Percentiles rank a stretch among this genome's conserved stretches.
Conservation (phyloP, 2,113 vertebrate genomes). For the Callithrix jacchus region DNA sequence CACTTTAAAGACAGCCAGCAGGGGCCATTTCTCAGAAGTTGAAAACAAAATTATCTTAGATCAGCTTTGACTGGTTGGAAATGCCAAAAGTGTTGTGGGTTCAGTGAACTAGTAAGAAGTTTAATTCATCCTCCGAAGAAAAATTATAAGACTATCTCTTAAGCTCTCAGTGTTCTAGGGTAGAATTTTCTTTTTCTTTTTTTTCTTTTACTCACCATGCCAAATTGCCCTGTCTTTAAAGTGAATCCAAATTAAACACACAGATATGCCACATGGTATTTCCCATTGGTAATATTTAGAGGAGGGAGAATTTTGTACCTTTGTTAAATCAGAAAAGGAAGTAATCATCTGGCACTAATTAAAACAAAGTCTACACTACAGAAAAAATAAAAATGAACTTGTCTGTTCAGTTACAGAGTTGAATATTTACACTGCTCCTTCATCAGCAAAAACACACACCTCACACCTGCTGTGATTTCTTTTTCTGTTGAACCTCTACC, state of each 20-base stretch:
- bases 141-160: not conserved
- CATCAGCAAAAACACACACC: conserved; percentile 55
- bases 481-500: conserved; percentile 54
- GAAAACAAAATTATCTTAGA: not conserved
- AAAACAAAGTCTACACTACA: conserved; percentile 44
- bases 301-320: conserved; percentile 5
- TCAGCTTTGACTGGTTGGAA: not conserved
- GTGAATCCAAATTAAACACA: conserved; percentile 26
- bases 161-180: not conserved
- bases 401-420: conserved; percentile 8
- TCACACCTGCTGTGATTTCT: conserved; percentile 52
- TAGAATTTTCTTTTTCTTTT: not conserved
- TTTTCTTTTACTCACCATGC: not conserved
- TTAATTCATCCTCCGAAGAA: conserved; percentile 16
- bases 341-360: conserved; percentile 59
- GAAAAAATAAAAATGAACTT: conserved; percentile 58
- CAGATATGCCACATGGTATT: conserved; percentile 15
- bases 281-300: conserved; percentile 28
- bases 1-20: not conserved
- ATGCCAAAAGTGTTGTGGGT: not conserved
- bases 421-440: conserved; percentile 61
- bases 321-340: conserved; percentile 50
- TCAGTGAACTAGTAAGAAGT: not conserved
- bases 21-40: not conserved
- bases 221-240: not conserved